phyloP scores from a whole-genome alignment of 2,888 invertebrate species.

The Mesorhabditis spiculigera region DNA sequence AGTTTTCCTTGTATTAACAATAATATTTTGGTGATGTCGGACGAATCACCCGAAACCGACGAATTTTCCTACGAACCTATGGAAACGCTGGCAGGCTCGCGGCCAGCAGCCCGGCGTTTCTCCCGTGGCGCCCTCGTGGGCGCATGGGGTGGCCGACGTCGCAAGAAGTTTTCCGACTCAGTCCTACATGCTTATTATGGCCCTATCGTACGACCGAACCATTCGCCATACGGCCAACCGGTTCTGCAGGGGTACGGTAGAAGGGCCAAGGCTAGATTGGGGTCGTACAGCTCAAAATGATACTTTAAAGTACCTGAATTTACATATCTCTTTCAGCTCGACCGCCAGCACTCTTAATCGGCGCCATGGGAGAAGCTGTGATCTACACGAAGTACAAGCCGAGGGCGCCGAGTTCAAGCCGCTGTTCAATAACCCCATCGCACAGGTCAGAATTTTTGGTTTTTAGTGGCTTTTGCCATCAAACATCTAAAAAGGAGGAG shows the following conservation, averaged over 20 bases:
- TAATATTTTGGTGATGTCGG: neutral
- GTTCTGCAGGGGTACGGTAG: neutral
- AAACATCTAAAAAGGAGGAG: no score
- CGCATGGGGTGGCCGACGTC: neutral
- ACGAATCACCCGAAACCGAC: constrained; percentile 2
- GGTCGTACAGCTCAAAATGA: no score
- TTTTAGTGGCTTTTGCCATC: neutral
- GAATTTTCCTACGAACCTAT: neutral
- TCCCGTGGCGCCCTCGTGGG: neutral
- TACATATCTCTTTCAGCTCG: neutral
- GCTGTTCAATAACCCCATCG: neutral
- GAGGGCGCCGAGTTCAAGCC: neutral
- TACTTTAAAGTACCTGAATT: no score
- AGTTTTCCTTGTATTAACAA: no score
- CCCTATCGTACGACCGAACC: neutral
- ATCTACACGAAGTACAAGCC: constrained; percentile 5
- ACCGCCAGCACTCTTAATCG: neutral
- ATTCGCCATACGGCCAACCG: neutral
- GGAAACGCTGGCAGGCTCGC: neutral
- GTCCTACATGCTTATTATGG: constrained; percentile 5
- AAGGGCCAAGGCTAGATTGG: no score
- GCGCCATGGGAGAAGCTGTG: neutral
- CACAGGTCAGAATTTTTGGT: neutral
- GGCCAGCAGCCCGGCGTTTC: neutral
- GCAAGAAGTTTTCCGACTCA: constrained; percentile 6